Conservation (phyloP, 2,797 vertebrate genomes). For the Pyrocephalus nanus region DNA sequence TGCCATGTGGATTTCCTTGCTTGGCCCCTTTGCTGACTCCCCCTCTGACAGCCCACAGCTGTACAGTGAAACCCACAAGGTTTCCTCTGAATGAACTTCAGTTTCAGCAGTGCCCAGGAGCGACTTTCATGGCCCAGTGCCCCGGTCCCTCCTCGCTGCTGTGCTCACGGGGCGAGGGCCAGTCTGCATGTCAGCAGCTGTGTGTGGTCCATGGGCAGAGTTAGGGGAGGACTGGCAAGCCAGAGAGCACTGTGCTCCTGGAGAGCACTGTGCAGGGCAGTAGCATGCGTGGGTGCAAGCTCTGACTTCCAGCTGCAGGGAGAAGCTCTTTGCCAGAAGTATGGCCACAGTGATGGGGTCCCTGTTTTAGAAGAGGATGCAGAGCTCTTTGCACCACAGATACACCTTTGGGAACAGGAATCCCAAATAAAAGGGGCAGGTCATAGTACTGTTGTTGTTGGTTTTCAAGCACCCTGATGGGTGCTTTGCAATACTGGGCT, state of each 20-base stretch:
- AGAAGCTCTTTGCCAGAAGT: neutral
- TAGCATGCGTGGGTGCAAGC: rapidly evolving
- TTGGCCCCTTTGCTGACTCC: rapidly evolving
- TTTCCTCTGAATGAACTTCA: neutral
- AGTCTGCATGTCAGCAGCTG: neutral
- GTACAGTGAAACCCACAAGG: neutral
- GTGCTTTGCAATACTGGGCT: neutral
- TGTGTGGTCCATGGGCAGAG: rapidly evolving
- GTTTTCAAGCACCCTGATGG: neutral
- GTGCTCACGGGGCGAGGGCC: rapidly evolving
- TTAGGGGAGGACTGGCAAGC: neutral
- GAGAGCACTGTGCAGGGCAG: rapidly evolving
- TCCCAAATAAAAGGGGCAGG: neutral
- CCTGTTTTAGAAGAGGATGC: neutral
- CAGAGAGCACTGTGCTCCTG: neutral
- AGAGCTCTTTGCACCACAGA: neutral
- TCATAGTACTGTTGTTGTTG: neutral
- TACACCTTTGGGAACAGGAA: neutral
- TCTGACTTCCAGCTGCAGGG: neutral
- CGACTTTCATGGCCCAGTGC: rapidly evolving
- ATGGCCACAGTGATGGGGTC: rapidly evolving
- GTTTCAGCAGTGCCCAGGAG: neutral
- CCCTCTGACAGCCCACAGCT: neutral
- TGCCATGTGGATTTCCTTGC: rapidly evolving
- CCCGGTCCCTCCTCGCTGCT: rapidly evolving